Conservation (phyloP, 2,113 vertebrate species). For the Penelope pileata region DNA sequence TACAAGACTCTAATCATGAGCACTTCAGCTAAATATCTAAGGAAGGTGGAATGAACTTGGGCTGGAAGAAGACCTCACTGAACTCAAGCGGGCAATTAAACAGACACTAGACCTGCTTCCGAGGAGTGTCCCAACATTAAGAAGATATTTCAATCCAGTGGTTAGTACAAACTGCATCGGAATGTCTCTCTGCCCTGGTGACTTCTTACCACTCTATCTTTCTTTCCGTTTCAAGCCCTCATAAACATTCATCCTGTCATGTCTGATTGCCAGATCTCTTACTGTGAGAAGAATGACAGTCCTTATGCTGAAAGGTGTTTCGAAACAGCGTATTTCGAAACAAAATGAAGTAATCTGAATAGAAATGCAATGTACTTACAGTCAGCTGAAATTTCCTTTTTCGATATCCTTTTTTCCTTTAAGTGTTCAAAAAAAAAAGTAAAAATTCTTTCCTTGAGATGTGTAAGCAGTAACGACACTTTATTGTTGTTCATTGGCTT, state of each 20-base stretch:
- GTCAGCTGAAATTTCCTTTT: neutral
- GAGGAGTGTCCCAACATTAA: neutral
- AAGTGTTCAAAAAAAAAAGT: neutral
- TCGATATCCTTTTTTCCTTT: neutral
- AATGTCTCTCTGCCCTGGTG: neutral
- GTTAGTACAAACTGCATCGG: neutral
- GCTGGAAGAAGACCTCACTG: neutral
- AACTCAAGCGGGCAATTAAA: neutral
- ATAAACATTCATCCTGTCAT: neutral
- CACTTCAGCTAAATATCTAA: neutral
- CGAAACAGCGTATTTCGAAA: conserved; percentile 2
- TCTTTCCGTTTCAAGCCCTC: neutral
- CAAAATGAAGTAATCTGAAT: neutral
- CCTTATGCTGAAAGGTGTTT: neutral
- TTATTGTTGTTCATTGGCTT: neutral
- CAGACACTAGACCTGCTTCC: neutral
- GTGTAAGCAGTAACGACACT: neutral
- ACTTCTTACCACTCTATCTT: neutral
- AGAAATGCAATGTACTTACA: neutral
- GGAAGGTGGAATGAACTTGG: neutral
- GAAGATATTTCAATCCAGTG: neutral
- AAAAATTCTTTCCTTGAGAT: neutral
- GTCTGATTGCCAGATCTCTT: neutral
- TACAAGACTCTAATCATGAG: neutral
- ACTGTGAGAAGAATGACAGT: neutral